Evolutionary conservation across 2,113 vertebrate genomes (phyloP).

Genomic region (Nothocercus nigrocapillus): DNA sequence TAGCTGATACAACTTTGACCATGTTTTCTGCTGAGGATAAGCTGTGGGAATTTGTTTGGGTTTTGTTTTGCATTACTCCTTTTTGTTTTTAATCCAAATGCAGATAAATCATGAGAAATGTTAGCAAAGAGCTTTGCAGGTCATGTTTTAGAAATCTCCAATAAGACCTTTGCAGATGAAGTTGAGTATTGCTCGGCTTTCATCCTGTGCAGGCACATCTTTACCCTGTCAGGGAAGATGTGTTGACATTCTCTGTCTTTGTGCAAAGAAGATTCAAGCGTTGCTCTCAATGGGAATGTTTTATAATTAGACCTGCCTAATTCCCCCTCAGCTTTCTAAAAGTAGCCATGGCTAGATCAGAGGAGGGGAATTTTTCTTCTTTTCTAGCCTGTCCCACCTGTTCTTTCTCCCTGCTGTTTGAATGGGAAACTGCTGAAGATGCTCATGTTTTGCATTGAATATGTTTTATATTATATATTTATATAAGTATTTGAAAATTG

Average conservation of each 20-base stretch:
- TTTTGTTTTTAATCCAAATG: background rate
- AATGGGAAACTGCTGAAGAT: background rate
- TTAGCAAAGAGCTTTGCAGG: background rate
- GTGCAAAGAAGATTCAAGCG: constrained; percentile 7
- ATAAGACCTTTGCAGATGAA: background rate
- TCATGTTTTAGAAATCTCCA: background rate
- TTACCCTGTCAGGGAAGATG: background rate
- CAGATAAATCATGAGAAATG: background rate
- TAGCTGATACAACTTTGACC: background rate
- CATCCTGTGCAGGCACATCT: background rate
- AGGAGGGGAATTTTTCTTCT: background rate
- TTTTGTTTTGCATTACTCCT: background rate
- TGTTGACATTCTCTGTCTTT: background rate
- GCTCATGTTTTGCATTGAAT: background rate
- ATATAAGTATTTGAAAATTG: background rate
- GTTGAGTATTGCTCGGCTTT: background rate
- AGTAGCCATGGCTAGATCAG: background rate
- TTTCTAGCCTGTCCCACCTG: background rate
- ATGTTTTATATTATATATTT: background rate
- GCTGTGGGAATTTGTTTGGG: background rate
- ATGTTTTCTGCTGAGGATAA: background rate
- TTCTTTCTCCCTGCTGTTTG: background rate
- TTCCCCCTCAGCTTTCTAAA: constrained; percentile 45
- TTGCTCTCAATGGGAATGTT: background rate
- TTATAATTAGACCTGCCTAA: constrained; percentile 29